Conservation (phyloP, 1,140 invertebrate species). For the Drosophila ercepeae region DNA sequence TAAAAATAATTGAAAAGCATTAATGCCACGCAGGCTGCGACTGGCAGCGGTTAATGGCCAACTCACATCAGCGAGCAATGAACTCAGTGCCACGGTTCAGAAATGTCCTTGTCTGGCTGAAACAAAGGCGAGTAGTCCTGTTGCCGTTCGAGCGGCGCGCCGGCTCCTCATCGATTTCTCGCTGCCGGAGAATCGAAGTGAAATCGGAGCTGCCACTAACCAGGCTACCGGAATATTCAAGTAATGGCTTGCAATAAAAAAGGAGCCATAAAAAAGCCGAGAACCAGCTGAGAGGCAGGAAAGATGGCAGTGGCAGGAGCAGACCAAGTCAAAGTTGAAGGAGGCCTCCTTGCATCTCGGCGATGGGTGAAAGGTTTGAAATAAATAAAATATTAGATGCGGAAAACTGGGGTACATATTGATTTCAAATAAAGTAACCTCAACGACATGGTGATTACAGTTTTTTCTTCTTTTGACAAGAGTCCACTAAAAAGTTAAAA, state of each 20-base stretch:
- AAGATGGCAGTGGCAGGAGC: not conserved
- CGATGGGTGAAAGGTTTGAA: constrained; percentile 58
- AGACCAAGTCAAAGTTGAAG: constrained; percentile 46
- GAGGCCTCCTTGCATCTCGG: constrained; percentile 22
- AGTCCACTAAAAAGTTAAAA: no score
- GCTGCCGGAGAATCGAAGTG: constrained; percentile 7
- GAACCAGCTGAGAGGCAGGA: constrained; percentile 18
- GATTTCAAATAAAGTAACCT: constrained; percentile 29
- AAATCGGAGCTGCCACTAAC: constrained; percentile 42
- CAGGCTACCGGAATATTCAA: constrained; percentile 44
- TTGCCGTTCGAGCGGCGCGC: not conserved
- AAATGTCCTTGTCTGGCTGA: constrained; percentile 42
- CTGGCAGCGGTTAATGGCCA: constrained; percentile 37
- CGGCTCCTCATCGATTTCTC: constrained; percentile 29
- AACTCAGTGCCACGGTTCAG: constrained; percentile 4
- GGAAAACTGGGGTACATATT: constrained; percentile 31
- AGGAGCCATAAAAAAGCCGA: constrained; percentile 44
- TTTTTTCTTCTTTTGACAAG: not conserved
- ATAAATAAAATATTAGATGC: constrained; percentile 57
- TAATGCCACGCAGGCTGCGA: constrained; percentile 43
- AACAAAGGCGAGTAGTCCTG: constrained; percentile 22
- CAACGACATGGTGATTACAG: not conserved
- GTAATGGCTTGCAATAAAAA: constrained; percentile 62
- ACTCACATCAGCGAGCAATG: constrained; percentile 24
- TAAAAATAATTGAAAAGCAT: constrained; percentile 76